Evolutionary conservation across 2,113 vertebrate genomes (phyloP).

Genomic region (Tragelaphus scriptus): DNA sequence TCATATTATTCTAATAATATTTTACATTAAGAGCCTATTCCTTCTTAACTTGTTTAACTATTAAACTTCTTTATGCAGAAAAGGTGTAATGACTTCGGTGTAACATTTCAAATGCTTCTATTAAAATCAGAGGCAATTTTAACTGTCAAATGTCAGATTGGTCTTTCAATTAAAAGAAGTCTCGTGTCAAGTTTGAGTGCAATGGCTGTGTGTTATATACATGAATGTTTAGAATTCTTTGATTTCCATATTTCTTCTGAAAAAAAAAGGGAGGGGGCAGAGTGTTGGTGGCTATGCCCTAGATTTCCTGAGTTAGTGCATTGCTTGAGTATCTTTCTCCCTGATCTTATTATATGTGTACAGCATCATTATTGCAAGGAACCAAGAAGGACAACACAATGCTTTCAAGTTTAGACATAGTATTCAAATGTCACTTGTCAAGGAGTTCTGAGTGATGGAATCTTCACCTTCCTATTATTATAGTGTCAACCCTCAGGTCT

Average conservation of each 20-base stretch:
- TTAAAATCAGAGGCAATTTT: constrained; percentile 75
- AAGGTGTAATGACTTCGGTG: constrained; percentile 67
- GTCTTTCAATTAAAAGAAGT: constrained; percentile 71
- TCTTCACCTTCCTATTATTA: neutral
- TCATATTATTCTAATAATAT: constrained; percentile 58
- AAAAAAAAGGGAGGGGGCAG: constrained; percentile 40
- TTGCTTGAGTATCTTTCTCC: neutral
- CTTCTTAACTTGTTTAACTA: constrained; percentile 58
- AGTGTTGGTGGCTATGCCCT: constrained; percentile 54
- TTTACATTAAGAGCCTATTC: constrained; percentile 60
- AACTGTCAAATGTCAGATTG: constrained; percentile 73
- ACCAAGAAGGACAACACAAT: neutral
- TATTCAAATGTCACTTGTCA: constrained; percentile 20
- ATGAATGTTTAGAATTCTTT: constrained; percentile 63
- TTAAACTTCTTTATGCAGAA: constrained; percentile 66
- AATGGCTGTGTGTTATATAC: constrained; percentile 46
- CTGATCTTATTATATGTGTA: neutral
- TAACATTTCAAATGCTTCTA: constrained; percentile 69
- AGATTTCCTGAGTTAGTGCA: neutral
- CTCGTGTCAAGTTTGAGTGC: constrained; percentile 64
- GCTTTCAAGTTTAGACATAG: neutral
- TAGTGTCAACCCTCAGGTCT: neutral
- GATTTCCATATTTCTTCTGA: constrained; percentile 49
- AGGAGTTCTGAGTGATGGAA: neutral
- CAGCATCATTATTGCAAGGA: neutral